Evolutionary conservation across 2,797 vertebrate species (phyloP).

Genomic region (Eulemur rubriventer): DNA sequence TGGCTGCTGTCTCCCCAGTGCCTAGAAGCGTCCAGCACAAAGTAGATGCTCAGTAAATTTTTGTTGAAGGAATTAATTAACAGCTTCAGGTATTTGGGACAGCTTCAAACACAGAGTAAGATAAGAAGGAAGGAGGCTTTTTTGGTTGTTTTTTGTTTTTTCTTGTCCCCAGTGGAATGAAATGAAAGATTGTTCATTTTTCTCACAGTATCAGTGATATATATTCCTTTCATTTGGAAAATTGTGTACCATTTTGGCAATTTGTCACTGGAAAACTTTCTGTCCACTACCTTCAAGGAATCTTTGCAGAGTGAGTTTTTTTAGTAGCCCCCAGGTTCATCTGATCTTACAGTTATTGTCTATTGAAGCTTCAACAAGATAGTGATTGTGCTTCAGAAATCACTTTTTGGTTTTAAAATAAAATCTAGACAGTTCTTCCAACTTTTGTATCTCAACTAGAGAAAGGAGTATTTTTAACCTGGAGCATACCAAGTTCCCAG

Average conservation of each 20-base stretch:
- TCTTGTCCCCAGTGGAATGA: background rate
- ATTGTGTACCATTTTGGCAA: background rate
- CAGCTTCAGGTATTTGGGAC: background rate
- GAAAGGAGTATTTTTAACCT: background rate
- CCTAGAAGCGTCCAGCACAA: background rate
- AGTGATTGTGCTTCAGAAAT: slow-evolving; percentile 31
- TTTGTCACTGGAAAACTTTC: background rate
- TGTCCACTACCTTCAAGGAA: background rate
- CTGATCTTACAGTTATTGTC: background rate
- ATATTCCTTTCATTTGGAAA: slow-evolving; percentile 3
- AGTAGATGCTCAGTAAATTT: background rate
- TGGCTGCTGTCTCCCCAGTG: background rate
- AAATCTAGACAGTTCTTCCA: background rate
- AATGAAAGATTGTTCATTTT: background rate
- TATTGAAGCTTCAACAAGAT: background rate
- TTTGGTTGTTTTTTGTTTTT: background rate
- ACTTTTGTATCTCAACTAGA: background rate
- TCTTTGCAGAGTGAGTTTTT: background rate
- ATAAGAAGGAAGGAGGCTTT: background rate
- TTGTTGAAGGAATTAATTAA: background rate
- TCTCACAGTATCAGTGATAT: background rate
- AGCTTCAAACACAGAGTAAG: background rate
- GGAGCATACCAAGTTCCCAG: background rate
- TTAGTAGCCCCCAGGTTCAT: background rate
- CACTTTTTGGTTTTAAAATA: background rate